Percentiles rank a stretch among this genome's conserved stretches.
These are phyloP conservation scores for Harpalus rubripes DNA, from an alignment of 2,888 invertebrate genomes.

Conservation along the genomic window DNA sequence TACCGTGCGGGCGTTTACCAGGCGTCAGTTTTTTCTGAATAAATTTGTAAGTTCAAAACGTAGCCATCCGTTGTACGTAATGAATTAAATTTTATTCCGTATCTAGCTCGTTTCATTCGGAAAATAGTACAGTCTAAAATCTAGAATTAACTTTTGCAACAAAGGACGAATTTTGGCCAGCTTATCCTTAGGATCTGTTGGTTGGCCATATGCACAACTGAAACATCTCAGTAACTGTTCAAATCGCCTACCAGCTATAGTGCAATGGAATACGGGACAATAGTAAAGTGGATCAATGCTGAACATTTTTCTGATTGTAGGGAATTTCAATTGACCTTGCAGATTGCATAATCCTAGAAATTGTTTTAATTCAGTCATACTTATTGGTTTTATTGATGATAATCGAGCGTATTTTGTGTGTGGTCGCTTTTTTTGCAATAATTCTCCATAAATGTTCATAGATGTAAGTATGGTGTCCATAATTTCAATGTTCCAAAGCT, in stretches of 20 bases:
- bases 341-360: constrained; percentile 6
- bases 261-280: constrained; percentile 1
- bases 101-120: too few relatives aligned
- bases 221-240: too few relatives aligned
- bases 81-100: too few relatives aligned
- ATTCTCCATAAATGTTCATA: neutral
- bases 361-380: neutral
- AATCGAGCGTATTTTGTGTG: constrained; percentile 11
- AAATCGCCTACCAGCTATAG: neutral
- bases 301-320: constrained; percentile 6
- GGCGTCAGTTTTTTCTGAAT: constrained; percentile 4
- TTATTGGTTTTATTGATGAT: constrained; percentile 15
- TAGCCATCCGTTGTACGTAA: too few relatives aligned
- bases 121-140: too few relatives aligned
- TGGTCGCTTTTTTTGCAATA: constrained; percentile 15
- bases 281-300: constrained; percentile 8
- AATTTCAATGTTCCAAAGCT: neutral
- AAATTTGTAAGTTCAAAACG: neutral
- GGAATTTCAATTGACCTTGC: constrained; percentile 11
- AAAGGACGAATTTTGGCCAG: too few relatives aligned
- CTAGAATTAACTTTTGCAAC: too few relatives aligned
- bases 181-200: too few relatives aligned
- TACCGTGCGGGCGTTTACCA: too few relatives aligned
- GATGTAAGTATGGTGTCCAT: constrained; percentile 4
- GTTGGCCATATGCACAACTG: too few relatives aligned